A percentile compares a stretch with the other conserved stretches of the same genome.
phyloP scores from a whole-genome alignment of 2,888 invertebrate genomes.

The Crepidodera aurea region DNA sequence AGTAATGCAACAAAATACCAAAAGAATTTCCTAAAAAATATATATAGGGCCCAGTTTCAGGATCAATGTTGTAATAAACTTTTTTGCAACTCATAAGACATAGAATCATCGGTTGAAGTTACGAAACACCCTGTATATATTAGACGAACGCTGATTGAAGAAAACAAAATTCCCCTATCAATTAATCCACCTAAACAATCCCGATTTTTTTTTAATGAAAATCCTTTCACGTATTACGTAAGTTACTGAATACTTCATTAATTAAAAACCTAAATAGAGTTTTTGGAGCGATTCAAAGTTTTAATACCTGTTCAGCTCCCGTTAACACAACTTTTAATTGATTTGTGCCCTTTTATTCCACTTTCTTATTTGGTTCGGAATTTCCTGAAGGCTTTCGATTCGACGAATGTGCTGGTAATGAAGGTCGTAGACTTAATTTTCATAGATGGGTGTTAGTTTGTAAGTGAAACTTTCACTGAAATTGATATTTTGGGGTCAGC shows the following conservation, averaged over 20 bases:
- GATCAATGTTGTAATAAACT: no score
- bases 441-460: background rate
- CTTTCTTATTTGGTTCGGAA: constrained; percentile 2
- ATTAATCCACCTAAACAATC: background rate
- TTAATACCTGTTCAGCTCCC: constrained; percentile 12
- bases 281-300: constrained; percentile 15
- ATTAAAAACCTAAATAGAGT: constrained; percentile 16
- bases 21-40: no score
- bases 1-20: no score
- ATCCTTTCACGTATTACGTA: background rate
- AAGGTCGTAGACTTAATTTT: background rate
- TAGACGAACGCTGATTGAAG: background rate
- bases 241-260: constrained; percentile 13
- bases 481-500: no score
- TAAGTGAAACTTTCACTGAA: background rate
- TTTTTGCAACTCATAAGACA: no score
- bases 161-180: background rate
- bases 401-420: background rate
- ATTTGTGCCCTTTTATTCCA: constrained; percentile 16
- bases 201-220: background rate
- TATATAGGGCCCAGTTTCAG: no score
- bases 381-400: background rate
- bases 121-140: no score
- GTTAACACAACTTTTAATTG: constrained; percentile 23
- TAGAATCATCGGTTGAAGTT: no score